Conservation (phyloP, 2,113 vertebrate species). For the Ahaetulla prasina region DNA sequence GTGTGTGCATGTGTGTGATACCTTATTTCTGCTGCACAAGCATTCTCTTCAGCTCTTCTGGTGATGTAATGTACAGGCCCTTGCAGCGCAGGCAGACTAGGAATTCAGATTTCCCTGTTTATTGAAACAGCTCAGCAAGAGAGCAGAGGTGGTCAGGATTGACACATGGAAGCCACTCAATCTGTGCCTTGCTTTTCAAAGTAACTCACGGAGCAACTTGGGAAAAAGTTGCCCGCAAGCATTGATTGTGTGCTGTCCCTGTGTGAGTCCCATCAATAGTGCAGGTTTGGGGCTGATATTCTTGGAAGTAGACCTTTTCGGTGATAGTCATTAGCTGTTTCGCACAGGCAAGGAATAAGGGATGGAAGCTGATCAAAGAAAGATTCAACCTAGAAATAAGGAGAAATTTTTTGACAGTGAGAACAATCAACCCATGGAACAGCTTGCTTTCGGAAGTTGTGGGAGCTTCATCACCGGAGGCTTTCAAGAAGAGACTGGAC, state of each 20-base stretch:
- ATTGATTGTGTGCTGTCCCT: not conserved
- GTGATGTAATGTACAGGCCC: not conserved
- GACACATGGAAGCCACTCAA: not conserved
- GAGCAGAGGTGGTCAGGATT: not conserved
- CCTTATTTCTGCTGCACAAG: slow-evolving; percentile 39
- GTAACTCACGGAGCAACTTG: not conserved
- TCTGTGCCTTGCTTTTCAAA: not conserved
- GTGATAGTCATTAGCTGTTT: not conserved
- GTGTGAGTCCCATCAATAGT: not conserved
- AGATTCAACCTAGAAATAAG: too few relatives aligned
- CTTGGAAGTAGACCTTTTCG: not conserved
- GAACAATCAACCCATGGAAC: too few relatives aligned
- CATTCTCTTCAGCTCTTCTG: not conserved
- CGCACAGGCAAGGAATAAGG: too few relatives aligned
- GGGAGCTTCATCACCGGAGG: too few relatives aligned
- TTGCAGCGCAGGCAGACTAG: not conserved
- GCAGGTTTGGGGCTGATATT: not conserved
- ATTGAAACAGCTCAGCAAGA: slow-evolving; percentile 3
- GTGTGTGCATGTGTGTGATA: not conserved
- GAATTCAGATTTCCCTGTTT: slow-evolving; percentile 20
- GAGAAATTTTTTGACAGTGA: too few relatives aligned
- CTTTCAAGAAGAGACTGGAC: too few relatives aligned
- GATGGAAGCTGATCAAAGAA: too few relatives aligned
- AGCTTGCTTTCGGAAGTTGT: too few relatives aligned
- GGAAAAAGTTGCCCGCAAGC: not conserved